Conservation (phyloP, 2,113 vertebrate genomes). For the Lycaon pictus region DNA sequence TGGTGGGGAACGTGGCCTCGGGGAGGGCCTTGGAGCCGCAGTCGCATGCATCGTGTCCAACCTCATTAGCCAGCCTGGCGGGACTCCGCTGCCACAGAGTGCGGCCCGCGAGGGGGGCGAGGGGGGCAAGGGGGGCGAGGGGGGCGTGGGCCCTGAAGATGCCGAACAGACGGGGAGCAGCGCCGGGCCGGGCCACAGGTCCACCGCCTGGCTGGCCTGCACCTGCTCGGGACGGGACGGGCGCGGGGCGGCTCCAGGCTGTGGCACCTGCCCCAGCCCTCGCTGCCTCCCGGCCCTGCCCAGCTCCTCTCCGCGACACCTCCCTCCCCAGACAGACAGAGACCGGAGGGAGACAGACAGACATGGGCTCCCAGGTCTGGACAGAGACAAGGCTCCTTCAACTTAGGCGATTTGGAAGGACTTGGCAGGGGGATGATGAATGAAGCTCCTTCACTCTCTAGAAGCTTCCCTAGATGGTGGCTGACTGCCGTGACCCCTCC, state of each 20-base stretch:
- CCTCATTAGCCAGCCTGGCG: conserved; percentile 88
- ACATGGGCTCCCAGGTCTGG: background rate
- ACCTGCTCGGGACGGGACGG: conserved; percentile 42
- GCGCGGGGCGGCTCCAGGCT: background rate
- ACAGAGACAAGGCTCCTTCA: background rate
- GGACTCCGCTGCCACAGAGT: conserved; percentile 80
- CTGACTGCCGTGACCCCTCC: background rate
- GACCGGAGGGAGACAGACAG: background rate
- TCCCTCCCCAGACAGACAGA: background rate
- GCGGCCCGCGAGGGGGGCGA: conserved; percentile 79
- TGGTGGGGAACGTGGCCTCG: conserved; percentile 85
- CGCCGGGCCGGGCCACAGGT: conserved; percentile 69
- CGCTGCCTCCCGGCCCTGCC: background rate
- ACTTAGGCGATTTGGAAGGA: background rate
- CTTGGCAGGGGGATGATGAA: background rate
- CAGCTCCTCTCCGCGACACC: background rate
- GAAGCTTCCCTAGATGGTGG: conserved; percentile 1
- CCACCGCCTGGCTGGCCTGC: conserved; percentile 36
- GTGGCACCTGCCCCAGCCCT: background rate
- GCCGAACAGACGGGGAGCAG: conserved; percentile 74
- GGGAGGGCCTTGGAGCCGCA: conserved; percentile 86
- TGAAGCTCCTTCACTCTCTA: background rate
- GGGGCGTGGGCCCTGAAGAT: conserved; percentile 81
- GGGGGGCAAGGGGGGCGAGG: conserved; percentile 71
- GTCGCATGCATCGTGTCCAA: conserved; percentile 87